phyloP scores from a whole-genome alignment of 2,113 vertebrate genomes.

The Agelaius tricolor region DNA sequence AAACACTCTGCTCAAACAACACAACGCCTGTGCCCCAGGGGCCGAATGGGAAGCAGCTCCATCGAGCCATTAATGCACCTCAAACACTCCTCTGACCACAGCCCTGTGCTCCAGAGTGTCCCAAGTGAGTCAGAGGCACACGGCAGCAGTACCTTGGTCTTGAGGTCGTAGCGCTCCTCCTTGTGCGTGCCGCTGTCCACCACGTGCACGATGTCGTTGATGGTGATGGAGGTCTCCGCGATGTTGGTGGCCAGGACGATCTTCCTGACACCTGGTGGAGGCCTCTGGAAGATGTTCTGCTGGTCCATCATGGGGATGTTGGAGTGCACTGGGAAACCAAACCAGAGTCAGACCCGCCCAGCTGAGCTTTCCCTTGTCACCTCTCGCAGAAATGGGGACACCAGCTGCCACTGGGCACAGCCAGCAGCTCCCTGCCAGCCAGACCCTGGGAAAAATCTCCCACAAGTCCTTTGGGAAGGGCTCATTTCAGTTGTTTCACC shows the following conservation, averaged over 20 bases:
- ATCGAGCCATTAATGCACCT: neutral
- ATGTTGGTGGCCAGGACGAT: conserved; percentile 95
- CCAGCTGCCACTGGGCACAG: neutral
- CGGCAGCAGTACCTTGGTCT: conserved; percentile 83
- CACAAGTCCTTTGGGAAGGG: neutral
- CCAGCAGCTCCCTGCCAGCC: neutral
- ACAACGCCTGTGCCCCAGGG: accelerated
- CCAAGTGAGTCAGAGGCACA: accelerated
- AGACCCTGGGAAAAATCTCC: neutral
- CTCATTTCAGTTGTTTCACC: neutral
- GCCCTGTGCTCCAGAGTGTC: neutral
- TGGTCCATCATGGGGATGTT: conserved; percentile 94
- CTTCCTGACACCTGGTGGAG: conserved; percentile 83
- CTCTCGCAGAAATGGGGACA: neutral
- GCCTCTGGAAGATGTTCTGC: conserved; percentile 90
- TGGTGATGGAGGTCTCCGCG: conserved; percentile 94
- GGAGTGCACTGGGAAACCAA: conserved; percentile 85
- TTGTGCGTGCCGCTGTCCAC: conserved; percentile 93
- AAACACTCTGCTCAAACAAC: neutral
- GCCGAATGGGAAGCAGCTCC: neutral
- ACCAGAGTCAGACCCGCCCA: neutral
- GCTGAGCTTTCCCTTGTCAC: neutral
- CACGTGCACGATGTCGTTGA: conserved; percentile 95
- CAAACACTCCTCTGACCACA: accelerated
- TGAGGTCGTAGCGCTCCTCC: conserved; percentile 91